phyloP scores from a whole-genome alignment of 1,140 invertebrate genomes.

The Drosophila obscura region DNA sequence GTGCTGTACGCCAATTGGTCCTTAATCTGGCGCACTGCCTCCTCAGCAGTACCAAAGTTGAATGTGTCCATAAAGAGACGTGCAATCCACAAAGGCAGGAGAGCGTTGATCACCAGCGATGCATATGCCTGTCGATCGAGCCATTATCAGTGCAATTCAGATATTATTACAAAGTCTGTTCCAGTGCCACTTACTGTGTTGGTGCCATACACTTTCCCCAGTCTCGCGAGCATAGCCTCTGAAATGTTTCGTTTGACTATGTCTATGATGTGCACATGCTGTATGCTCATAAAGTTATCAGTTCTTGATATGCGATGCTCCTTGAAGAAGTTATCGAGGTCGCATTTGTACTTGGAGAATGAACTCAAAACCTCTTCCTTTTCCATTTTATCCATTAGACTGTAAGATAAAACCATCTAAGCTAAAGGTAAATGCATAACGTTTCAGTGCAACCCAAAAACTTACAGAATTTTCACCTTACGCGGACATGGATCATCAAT shows the following conservation, averaged over 20 bases:
- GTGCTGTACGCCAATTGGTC: constrained; percentile 47
- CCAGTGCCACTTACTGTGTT: constrained; percentile 37
- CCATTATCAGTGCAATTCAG: neutral
- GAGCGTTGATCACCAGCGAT: constrained; percentile 59
- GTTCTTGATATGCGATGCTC: no score
- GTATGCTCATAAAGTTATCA: constrained; percentile 14
- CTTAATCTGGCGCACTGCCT: constrained; percentile 50
- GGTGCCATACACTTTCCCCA: constrained; percentile 40
- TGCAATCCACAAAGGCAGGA: constrained; percentile 68
- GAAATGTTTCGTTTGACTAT: constrained; percentile 47
- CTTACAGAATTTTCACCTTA: constrained; percentile 68
- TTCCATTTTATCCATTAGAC: constrained; percentile 58
- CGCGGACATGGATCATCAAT: constrained; percentile 21
- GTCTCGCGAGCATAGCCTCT: constrained; percentile 52
- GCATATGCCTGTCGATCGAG: constrained; percentile 31
- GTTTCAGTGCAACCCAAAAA: constrained; percentile 6
- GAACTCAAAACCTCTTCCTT: constrained; percentile 43
- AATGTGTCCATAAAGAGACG: constrained; percentile 69
- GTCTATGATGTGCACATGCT: constrained; percentile 57
- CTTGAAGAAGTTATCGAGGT: constrained; percentile 51
- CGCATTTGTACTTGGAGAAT: constrained; percentile 47
- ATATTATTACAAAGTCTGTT: neutral
- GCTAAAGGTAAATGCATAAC: constrained; percentile 17
- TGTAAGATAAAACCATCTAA: constrained; percentile 22
- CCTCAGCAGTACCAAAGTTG: constrained; percentile 24